phyloP scores from a whole-genome alignment of 2,113 vertebrate genomes.

The Dendrocopos noguchii region DNA sequence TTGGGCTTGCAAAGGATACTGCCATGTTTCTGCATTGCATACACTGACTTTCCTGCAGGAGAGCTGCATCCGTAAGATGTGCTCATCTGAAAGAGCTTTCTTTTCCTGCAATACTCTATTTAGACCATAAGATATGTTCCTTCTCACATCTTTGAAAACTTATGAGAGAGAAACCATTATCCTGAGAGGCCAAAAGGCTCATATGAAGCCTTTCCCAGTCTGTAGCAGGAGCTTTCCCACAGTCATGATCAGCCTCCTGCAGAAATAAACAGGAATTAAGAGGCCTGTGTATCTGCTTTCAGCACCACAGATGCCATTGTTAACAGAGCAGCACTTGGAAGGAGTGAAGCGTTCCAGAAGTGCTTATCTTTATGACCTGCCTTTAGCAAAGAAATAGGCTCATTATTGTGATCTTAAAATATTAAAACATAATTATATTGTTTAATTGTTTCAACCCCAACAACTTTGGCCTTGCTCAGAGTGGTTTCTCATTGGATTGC shows the following conservation, averaged over 20 bases:
- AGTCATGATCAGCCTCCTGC: background rate
- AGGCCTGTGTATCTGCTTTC: background rate
- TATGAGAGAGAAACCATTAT: background rate
- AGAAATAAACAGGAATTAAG: constrained; percentile 16
- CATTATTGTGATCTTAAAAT: background rate
- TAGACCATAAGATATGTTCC: background rate
- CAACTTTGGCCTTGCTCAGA: background rate
- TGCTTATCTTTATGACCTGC: background rate
- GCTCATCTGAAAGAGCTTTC: background rate
- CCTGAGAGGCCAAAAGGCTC: background rate
- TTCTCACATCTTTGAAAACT: background rate
- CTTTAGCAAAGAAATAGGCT: background rate
- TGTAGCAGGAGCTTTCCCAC: background rate
- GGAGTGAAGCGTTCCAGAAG: constrained; percentile 27
- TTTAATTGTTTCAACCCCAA: background rate
- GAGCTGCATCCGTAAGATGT: background rate
- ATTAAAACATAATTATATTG: background rate
- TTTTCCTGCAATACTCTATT: background rate
- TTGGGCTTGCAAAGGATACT: background rate
- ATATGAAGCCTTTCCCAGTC: background rate
- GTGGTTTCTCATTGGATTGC: background rate
- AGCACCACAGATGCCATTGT: background rate
- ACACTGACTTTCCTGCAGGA: background rate
- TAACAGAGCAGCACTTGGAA: constrained; percentile 12
- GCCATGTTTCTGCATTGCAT: background rate